Conservation (phyloP, 1,140 invertebrate species). For the Idris sp. region DNA sequence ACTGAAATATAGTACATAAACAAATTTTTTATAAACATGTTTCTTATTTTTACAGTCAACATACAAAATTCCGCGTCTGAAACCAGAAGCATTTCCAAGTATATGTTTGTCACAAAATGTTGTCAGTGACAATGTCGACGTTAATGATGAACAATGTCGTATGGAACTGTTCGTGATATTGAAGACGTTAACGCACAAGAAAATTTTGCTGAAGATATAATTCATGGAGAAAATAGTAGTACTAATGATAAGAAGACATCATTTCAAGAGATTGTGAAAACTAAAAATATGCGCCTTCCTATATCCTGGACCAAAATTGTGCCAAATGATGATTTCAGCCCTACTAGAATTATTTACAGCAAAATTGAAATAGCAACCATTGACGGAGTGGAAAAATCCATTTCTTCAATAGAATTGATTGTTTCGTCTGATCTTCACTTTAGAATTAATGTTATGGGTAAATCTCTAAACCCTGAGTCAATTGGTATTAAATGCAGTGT, state of each 20-base stretch:
- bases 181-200: no score
- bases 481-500: background rate
- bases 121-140: no score
- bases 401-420: constrained; percentile 9
- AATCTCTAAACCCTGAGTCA: background rate
- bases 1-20: no score
- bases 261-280: constrained; percentile 3
- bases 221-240: background rate
- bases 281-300: constrained; percentile 1
- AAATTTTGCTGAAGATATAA: no score
- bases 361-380: background rate
- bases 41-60: no score
- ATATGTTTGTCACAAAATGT: no score
- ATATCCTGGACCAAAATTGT: constrained; percentile 8
- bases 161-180: no score
- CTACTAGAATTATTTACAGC: background rate
- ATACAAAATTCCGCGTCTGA: no score
- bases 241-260: background rate
- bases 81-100: no score
- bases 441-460: constrained; percentile 6
- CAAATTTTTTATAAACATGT: no score
- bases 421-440: background rate
- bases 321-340: background rate
- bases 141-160: no score
- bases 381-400: background rate